Evolutionary conservation across 2,797 vertebrate species (phyloP), one percentile per base, ranked within the genome.

Genomic region (Schizopygopsis pylzovi): DNA sequence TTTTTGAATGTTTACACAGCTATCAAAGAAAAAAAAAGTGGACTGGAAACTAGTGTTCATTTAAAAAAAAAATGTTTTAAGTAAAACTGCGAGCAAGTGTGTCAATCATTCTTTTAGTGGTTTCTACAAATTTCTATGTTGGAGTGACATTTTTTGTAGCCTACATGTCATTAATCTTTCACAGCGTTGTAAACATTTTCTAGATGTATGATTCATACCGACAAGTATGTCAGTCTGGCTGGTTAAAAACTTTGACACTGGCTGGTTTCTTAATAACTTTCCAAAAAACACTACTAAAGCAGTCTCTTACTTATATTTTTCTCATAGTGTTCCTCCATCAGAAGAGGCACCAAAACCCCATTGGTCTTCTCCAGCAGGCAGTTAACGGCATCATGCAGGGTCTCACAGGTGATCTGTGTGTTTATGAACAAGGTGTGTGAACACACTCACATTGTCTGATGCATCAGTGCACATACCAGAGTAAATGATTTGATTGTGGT

Each of bases 291-390:
- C 16, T n/a, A 39, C 28, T 28, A 33, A 72, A 16, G 33, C 7
- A 22, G 49, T 22, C 3, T 91, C 97, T 13, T 93, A 97, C 97
- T 93, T 54, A 98, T 93, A 49, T 43, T 94, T 37, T 93, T 90
- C 13, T 96, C 95, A 0, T 97, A 97, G 6, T 90, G 52, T 5
- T 91, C 91, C 2, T 95, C 94, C 1, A 93, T 45, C 39, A 90
- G 59, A 71, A 97, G 94, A 1, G 96, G 96, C 45, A 80, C 87
- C 72, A 97, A 88, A 5, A 77, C 63, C 18, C 94, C 90, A 0
- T 92, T 91, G 0, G 95, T 96, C 28, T 86, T 93, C 0, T 91
- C 90, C 25, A 96, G 88, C 49, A 98, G 91, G 78, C 92, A 94
- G 83, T 73, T 68, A 82, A 97, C 84, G 22, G 96, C 95, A 0